A percentile compares a stretch with the other conserved stretches of the same genome.
Conservation (phyloP, 2,888 invertebrate species). For the Drosophila seclusa region DNA sequence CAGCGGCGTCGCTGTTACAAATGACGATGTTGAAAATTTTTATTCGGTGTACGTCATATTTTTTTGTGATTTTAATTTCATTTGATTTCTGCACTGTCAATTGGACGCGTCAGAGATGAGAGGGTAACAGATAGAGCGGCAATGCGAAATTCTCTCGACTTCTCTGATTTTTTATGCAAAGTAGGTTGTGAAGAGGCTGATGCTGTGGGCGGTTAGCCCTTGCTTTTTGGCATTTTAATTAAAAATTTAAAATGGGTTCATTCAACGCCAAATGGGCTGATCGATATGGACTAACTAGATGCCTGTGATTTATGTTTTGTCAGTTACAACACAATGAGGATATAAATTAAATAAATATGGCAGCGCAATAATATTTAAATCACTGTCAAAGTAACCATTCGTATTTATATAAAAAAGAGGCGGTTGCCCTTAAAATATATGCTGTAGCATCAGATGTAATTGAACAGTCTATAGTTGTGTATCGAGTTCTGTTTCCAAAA, state of each 20-base stretch:
- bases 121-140: not conserved
- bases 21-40: constrained; percentile 66
- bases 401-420: not conserved
- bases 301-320: not conserved
- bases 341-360: not conserved
- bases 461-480: no score
- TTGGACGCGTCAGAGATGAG: constrained; percentile 5
- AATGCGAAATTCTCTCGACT: constrained; percentile 12
- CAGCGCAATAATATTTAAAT: not conserved
- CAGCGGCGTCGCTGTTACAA: constrained; percentile 36
- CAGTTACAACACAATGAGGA: not conserved
- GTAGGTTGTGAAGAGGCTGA: constrained; percentile 13
- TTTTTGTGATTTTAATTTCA: constrained; percentile 67
- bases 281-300: constrained; percentile 24
- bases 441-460: not conserved
- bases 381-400: not conserved
- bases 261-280: constrained; percentile 21
- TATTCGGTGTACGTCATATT: constrained; percentile 55
- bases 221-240: constrained; percentile 56
- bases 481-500: not conserved
- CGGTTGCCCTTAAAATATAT: not conserved
- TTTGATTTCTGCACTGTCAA: constrained; percentile 55
- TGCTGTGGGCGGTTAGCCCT: constrained; percentile 11
- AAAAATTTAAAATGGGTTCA: constrained; percentile 38
- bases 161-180: constrained; percentile 56